Percentiles rank a stretch among this genome's conserved stretches.
These are phyloP conservation scores for Larimichthys crocea DNA, from an alignment of 2,113 vertebrate genomes.

Conservation along the genomic window DNA sequence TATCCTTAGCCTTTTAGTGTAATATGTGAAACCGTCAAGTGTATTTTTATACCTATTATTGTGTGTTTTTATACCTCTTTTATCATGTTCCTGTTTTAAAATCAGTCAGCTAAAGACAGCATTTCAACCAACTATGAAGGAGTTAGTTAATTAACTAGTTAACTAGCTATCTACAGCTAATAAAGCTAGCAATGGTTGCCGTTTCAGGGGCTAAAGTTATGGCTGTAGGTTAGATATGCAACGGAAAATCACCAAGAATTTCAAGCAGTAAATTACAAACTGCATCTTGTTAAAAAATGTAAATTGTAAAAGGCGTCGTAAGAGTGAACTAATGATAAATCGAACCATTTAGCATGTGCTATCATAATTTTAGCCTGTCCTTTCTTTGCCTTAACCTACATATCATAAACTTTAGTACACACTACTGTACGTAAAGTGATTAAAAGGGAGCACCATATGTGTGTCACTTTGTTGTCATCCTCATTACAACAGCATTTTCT, in stretches of 20 bases:
- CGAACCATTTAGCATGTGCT: background rate
- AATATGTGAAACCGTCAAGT: background rate
- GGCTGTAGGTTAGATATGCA: background rate
- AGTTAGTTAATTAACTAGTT: background rate
- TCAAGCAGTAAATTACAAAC: no score
- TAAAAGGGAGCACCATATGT: slow-evolving; percentile 31
- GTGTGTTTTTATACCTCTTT: background rate
- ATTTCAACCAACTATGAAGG: background rate
- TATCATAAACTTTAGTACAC: background rate
- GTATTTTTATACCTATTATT: no score
- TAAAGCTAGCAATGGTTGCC: background rate
- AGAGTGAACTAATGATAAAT: background rate
- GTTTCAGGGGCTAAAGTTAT: background rate
- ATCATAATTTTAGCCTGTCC: no score
- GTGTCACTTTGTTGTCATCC: slow-evolving; percentile 30
- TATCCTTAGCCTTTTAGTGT: background rate
- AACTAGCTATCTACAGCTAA: background rate
- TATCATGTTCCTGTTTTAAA: background rate
- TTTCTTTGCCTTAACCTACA: background rate
- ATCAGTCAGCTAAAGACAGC: background rate
- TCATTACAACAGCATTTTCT: slow-evolving; percentile 54
- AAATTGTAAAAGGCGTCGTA: background rate
- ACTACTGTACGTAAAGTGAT: background rate
- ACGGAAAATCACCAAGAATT: no score
- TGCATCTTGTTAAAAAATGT: background rate